Base-by-base conservation (phyloP, 1,140 invertebrate genomes). In the Drosophila eugracilis region DNA sequence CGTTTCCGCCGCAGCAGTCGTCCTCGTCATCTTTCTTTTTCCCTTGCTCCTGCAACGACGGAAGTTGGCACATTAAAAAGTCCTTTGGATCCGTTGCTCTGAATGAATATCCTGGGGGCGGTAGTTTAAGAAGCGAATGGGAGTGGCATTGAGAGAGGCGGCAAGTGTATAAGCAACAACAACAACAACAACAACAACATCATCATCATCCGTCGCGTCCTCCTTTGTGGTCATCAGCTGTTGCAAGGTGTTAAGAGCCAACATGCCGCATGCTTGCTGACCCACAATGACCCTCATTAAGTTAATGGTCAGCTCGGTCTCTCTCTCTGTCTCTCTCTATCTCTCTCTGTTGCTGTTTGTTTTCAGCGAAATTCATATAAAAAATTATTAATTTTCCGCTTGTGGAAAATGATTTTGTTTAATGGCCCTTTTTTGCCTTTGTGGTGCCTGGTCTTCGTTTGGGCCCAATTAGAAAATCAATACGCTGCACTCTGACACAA, bases 201-300 rank as follows among this genome's bases (percentile, higher is more conserved):
- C n/a, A n/a, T n/a, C n/a, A 66, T 77, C 57, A 54, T 77, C 66
- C 37, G 47, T 39, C 55, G 55, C 45, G 44, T 19, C 24, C 21
- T 69, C 39, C 62, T 60, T 57, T 37, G 66, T 73, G 67, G 32
- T 22, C 65, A 42, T 47, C 42, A 55, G 45, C 41, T 60, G 54
- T 83, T 65, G 79, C 36, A 85, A 85, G 80, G 80, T 85, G 80
- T 60, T 63, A 85, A 85, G 76, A 44, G 39, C 57, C 72, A 85
- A 80, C 80, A 80, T 76, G 73, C 71, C 63, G 80, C 50, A 32
- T 28, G 26, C 26, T 9, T 2, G 6, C 6, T 12, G 30, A 9
- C 66, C 67, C 66, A 39, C 76, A 85, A 79, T 85, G 76, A 85
- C 80, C 80, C 80, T 85, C 80, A 85, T 85, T 85, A 85, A 80